Percentiles rank a stretch among this genome's conserved stretches.
Conservation (phyloP, 2,888 invertebrate species). For the Cactoblastis cactorum region DNA sequence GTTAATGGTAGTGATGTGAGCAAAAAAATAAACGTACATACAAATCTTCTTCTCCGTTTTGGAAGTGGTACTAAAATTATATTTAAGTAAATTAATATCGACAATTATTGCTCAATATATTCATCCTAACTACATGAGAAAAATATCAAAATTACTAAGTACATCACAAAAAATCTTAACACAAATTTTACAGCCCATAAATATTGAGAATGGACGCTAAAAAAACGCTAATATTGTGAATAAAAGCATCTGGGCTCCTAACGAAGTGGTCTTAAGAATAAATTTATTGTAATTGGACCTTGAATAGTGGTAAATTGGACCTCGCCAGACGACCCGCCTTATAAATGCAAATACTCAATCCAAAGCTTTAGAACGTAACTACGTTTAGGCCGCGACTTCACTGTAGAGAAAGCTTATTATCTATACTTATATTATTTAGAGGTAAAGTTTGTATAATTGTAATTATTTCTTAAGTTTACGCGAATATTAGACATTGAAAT, state of each 20-base stretch:
- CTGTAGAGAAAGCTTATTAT: background rate
- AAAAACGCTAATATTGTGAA: conserved; percentile 9
- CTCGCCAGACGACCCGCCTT: conserved; percentile 22
- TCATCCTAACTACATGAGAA: too few relatives aligned
- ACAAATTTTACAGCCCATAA: background rate
- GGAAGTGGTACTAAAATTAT: too few relatives aligned
- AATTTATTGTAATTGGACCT: conserved; percentile 34
- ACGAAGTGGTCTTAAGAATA: conserved; percentile 23
- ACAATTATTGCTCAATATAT: too few relatives aligned
- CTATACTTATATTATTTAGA: too few relatives aligned
- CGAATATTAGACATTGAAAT: too few relatives aligned
- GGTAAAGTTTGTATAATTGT: too few relatives aligned
- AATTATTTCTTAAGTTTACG: too few relatives aligned
- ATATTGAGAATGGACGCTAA: background rate
- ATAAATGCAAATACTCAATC: conserved; percentile 34
- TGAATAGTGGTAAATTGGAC: conserved; percentile 23
- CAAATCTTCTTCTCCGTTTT: too few relatives aligned
- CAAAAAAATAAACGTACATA: too few relatives aligned
- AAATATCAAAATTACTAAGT: background rate
- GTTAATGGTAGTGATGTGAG: too few relatives aligned
- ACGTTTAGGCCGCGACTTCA: conserved; percentile 21
- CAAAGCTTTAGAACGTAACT: conserved; percentile 26
- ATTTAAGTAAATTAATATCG: too few relatives aligned
- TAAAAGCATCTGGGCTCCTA: conserved; percentile 9
- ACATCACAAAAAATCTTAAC: background rate